Conservation (phyloP, 2,797 vertebrate genomes). For the Macrochelys suwanniensis region DNA sequence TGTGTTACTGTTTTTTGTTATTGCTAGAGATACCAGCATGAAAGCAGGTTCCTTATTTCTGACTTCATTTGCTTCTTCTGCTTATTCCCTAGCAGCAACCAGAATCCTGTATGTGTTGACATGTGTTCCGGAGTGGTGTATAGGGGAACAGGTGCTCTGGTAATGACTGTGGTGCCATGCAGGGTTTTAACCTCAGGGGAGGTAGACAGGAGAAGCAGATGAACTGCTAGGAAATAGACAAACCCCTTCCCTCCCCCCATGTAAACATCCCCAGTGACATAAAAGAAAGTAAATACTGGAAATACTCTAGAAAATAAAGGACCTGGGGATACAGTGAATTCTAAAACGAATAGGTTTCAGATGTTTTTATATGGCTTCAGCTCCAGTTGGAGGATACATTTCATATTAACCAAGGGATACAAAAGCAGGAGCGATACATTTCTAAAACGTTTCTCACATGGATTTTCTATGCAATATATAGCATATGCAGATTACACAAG, state of each 20-base stretch:
- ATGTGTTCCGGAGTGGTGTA: accelerated
- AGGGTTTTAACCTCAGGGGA: background rate
- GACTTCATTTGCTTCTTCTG: background rate
- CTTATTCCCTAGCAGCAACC: background rate
- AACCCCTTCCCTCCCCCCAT: background rate
- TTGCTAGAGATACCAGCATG: background rate
- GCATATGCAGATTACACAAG: background rate
- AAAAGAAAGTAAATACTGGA: background rate
- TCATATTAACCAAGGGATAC: background rate
- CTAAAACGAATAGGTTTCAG: background rate
- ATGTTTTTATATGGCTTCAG: background rate
- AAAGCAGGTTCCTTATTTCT: accelerated
- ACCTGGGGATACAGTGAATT: background rate
- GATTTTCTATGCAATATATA: background rate
- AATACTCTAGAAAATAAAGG: background rate
- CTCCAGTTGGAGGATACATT: background rate
- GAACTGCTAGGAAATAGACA: background rate
- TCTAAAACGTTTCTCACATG: background rate
- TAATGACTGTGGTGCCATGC: background rate
- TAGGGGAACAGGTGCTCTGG: background rate
- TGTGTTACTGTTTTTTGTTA: background rate
- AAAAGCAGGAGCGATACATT: background rate
- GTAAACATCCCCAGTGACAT: background rate
- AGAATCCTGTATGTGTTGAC: background rate
- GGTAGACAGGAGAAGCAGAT: background rate